A percentile compares a stretch with the other conserved stretches of the same genome.
phyloP scores from a whole-genome alignment of 2,888 invertebrate genomes.

The Ophion slaviceki region DNA sequence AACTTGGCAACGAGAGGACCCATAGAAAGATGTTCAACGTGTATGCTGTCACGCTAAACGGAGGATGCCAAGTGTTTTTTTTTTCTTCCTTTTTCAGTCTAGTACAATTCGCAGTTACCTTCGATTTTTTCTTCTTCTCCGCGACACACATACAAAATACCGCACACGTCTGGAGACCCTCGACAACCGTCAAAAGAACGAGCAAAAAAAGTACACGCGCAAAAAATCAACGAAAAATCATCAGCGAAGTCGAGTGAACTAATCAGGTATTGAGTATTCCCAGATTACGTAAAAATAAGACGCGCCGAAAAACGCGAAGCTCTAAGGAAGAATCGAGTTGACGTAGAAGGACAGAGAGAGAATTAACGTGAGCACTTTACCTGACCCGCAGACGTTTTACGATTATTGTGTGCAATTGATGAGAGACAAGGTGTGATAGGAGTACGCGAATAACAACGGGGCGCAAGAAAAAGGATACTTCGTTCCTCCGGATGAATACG shows the following conservation, averaged over 20 bases:
- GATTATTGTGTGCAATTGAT: conserved; percentile 39
- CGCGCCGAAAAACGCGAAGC: conserved; percentile 60
- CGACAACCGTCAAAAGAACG: conserved; percentile 56
- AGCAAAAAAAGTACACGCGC: conserved; percentile 20
- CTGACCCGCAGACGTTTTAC: conserved; percentile 60
- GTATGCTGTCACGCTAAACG: conserved; percentile 66
- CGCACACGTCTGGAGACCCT: conserved; percentile 65
- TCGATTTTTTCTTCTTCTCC: conserved; percentile 51
- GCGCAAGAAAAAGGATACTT: conserved; percentile 32
- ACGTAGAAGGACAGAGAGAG: conserved; percentile 23
- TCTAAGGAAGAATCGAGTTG: conserved; percentile 37
- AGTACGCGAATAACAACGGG: conserved; percentile 25
- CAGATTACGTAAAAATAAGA: conserved; percentile 62
- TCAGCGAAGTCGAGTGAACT: conserved; percentile 61
- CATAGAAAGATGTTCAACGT: no score
- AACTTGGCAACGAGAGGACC: conserved; percentile 11
- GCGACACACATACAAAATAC: conserved; percentile 68
- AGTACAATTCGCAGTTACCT: neutral
- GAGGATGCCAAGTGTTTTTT: conserved; percentile 61
- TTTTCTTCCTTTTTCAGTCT: conserved; percentile 31
- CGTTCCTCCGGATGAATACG: conserved; percentile 50
- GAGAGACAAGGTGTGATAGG: conserved; percentile 11
- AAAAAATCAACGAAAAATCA: conserved; percentile 32
- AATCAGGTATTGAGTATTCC: conserved; percentile 76
- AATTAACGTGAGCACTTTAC: conserved; percentile 46